Evolutionary conservation across 2,797 vertebrate species (phyloP), one percentile per base, ranked within the genome.

Genomic region (Pseudotriccus pelzelni): DNA sequence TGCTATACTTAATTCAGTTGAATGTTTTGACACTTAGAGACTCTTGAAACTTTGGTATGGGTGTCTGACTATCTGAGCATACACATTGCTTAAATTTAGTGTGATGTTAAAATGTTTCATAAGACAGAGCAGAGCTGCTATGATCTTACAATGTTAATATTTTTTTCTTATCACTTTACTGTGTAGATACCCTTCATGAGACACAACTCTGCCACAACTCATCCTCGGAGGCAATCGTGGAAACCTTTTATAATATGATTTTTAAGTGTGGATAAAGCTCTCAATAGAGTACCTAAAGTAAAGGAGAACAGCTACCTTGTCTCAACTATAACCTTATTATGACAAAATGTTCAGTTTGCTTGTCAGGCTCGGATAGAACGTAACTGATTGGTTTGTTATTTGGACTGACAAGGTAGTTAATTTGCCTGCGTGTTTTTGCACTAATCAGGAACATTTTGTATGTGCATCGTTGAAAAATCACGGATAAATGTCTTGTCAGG

Each of bases 121-220:
- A 97, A 98, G 96, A 97, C 97, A 95, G 94, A 97, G 82, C 94
- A 97, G 97, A 98, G 95, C 94, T 97, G 94, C 96, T 97, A 79
- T 98, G 97, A 98, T 97, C 96, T 97, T 97, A 97, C 96, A 97
- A 97, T 98, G 98, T 98, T 98, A 98, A 98, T 98, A 84, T 96
- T 97, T 94, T 98, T 98, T 98, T 98, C 97, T 98, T 98, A 98
- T 98, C 98, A 97, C 98, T 98, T 98, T 98, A 98, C 98, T 98
- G 98, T 98, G 97, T 98, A 98, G 98, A 98, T 98, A 96, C 95
- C 97, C 98, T 98, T 98, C 98, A 98, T 98, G 98, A 98, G 98
- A 98, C 97, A 97, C 98, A 97, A 97, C 98, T 98, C 97, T 98
- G 96, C 98, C 98, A 98, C 98, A 98, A 97, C 94, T 98, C 98